Evolutionary conservation across 2,888 invertebrate genomes (phyloP).

Genomic region (Sarcophaga carnaria): DNA sequence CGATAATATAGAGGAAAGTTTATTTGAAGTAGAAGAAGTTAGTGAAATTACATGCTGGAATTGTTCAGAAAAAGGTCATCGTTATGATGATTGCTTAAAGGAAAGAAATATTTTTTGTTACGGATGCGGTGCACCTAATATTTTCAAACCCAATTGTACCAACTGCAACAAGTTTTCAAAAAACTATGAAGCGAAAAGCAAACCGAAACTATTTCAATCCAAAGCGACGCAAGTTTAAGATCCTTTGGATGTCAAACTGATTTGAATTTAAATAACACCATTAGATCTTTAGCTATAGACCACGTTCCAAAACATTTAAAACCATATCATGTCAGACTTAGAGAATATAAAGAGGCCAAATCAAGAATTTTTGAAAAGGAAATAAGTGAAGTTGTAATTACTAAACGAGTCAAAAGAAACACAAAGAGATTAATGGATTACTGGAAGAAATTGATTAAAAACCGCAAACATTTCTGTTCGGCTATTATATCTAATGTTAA

Average conservation of each 20-base stretch:
- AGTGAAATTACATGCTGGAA: too few species aligned
- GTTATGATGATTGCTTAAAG: too few species aligned
- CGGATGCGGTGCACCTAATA: too few species aligned
- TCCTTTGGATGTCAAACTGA: slow-evolving; percentile 16
- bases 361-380: slow-evolving; percentile 32
- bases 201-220: neutral
- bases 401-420: neutral
- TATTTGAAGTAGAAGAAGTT: too few species aligned
- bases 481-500: slow-evolving; percentile 7
- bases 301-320: neutral
- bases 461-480: neutral
- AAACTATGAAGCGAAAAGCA: neutral
- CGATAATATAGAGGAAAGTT: too few species aligned
- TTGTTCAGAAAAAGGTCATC: too few species aligned
- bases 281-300: neutral
- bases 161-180: neutral
- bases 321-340: slow-evolving; percentile 4
- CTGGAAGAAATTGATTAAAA: neutral
- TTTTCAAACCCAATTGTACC: too few species aligned
- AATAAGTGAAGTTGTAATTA: neutral
- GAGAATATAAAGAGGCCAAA: slow-evolving; percentile 7
- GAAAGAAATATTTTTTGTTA: too few species aligned
- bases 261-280: neutral
- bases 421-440: neutral
- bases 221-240: slow-evolving; percentile 6